phyloP scores from a whole-genome alignment of 2,888 invertebrate genomes.

The Alentia gelatinosa region DNA sequence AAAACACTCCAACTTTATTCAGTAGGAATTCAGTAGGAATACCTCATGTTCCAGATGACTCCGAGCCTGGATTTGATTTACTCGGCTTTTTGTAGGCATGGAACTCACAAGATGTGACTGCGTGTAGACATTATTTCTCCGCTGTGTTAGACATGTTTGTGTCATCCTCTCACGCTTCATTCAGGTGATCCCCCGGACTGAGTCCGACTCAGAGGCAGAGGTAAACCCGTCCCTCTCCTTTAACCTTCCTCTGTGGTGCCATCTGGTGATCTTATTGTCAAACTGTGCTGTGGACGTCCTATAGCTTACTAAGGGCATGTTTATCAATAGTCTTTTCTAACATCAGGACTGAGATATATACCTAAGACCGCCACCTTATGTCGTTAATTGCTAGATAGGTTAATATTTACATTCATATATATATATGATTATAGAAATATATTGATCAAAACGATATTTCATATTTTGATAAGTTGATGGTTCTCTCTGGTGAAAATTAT shows the following conservation, averaged over 20 bases:
- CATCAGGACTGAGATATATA: not conserved
- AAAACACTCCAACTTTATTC: too few relatives aligned
- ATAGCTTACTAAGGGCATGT: slow-evolving; percentile 42
- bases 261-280: not conserved
- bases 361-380: not conserved
- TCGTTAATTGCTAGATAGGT: slow-evolving; percentile 19
- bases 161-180: slow-evolving; percentile 43
- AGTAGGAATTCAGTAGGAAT: too few relatives aligned
- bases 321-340: not conserved
- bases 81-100: not conserved
- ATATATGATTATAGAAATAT: not conserved
- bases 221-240: slow-evolving; percentile 39
- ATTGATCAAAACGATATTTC: slow-evolving; percentile 11
- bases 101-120: not conserved
- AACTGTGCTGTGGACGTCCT: slow-evolving; percentile 8
- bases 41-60: too few relatives aligned
- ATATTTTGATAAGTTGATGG: slow-evolving; percentile 33
- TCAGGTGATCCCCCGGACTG: slow-evolving; percentile 16
- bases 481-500: not conserved
- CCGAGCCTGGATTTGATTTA: not conserved
- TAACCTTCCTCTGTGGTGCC: slow-evolving; percentile 39
- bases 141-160: slow-evolving; percentile 17
- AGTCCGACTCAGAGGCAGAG: slow-evolving; percentile 36
- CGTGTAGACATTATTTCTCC: not conserved
- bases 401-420: slow-evolving; percentile 32